phyloP scores from a whole-genome alignment of 2,797 vertebrate genomes.

The Mormyrus hasselquistii region DNA sequence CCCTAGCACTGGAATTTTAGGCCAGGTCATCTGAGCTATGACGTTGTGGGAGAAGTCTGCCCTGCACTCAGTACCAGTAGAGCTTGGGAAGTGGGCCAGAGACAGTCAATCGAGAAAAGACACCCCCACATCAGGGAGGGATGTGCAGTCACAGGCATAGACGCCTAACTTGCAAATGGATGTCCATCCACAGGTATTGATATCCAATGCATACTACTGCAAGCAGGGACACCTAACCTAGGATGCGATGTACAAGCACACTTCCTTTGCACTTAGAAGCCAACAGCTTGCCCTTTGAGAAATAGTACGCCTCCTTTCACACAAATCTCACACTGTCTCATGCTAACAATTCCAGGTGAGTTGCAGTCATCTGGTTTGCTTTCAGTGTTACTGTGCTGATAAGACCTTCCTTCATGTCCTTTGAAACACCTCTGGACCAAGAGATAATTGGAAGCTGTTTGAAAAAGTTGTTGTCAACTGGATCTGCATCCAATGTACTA shows the following conservation, averaged over 20 bases:
- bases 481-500: not conserved
- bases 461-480: not conserved
- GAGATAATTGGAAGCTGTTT: not conserved
- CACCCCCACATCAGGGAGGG: not conserved
- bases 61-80: not conserved
- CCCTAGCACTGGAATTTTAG: conserved; percentile 5
- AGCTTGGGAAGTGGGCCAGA: not conserved
- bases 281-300: not conserved
- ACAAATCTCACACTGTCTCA: not conserved
- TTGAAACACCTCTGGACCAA: not conserved
- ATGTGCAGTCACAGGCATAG: not conserved
- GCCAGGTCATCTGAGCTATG: not conserved
- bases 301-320: not conserved
- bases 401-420: not conserved
- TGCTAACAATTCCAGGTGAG: not conserved
- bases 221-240: not conserved
- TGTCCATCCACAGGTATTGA: not conserved
- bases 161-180: not conserved
- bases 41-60: not conserved
- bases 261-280: not conserved
- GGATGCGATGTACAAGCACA: not conserved
- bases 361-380: not conserved
- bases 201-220: not conserved
- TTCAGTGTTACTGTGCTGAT: not conserved
- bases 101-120: not conserved